Base-by-base conservation (phyloP, 1,140 invertebrate genomes). In the Neomicropteryx cornuta region DNA sequence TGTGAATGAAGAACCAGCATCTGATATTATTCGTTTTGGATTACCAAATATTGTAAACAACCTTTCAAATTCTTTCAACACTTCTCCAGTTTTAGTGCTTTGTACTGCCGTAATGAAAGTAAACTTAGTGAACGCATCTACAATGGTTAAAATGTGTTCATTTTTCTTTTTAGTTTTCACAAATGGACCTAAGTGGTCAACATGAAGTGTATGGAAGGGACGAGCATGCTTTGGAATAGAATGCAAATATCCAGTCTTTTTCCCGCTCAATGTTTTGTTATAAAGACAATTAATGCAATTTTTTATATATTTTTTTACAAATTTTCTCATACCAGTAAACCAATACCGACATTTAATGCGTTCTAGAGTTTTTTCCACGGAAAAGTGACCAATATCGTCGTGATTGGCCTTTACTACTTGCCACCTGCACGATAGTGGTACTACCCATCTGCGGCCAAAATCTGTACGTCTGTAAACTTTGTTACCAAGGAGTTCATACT, bases 111-210 rank as follows among this genome's bases (percentile, higher is more conserved):
- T 34, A 5, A 40, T 33, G 24, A 40, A 40, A 1, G 35, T 33
- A 28, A 40, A 62, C 24, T 62, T 60, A 1, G 48, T 46, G 44
- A 63, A 57, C 2, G 46, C 51, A 41, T 63, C 57, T 3, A 56
- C 42, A 8, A 54, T 39, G 0, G 49, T 51, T 3, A 66, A 47
- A 2, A 64, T 37, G 45, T 60, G 50, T n/a, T 43, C 37, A 37
- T 64, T 62, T 24, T 42, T 45, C 30, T 46, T 44, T 22, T 21
- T 41, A 2, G 49, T 51, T 55, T 31, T 29, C 47, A 43, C 34
- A 34, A 56, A 52, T 1, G 51, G 54, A 2, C 52, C 54, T 14
- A 55, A 28, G 36, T 56, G 54, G 23, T 57, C 53, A 0, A 52
- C 2, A 29, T 56, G 54, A 20, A 48, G 36, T 0, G 53, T 56